A percentile compares a stretch with the other conserved stretches of the same genome.
These are phyloP conservation scores for Diorhabda elongata DNA, from an alignment of 1,140 invertebrate species.

Conservation along the genomic window DNA sequence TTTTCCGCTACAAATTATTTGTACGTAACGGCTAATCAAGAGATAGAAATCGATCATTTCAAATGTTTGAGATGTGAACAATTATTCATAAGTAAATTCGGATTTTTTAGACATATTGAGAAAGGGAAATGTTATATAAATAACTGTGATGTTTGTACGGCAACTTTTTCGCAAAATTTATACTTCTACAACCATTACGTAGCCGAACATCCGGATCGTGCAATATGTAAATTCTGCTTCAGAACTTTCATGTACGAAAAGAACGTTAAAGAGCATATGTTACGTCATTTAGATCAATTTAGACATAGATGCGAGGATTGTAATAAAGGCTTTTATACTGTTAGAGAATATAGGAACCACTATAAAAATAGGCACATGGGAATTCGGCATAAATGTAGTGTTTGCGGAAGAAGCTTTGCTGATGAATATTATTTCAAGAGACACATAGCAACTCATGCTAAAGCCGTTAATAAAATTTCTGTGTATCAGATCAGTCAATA, in stretches of 20 bases:
- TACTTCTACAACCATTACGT: conserved; percentile 41
- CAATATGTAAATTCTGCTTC: conserved; percentile 46
- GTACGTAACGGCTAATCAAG: conserved; percentile 36
- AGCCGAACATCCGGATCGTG: conserved; percentile 39
- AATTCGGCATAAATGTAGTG: conserved; percentile 50
- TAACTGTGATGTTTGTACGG: conserved; percentile 39
- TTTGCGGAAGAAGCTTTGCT: conserved; percentile 59
- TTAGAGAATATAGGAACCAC: conserved; percentile 46
- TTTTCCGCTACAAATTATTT: conserved; percentile 42
- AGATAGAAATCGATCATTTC: conserved; percentile 40
- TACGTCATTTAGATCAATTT: conserved; percentile 46
- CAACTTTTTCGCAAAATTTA: conserved; percentile 36
- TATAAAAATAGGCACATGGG: conserved; percentile 47
- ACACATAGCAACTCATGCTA: conserved; percentile 55
- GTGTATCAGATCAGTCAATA: not conserved
- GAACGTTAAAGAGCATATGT: conserved; percentile 46
- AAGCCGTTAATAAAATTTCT: conserved; percentile 8
- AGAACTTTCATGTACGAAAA: conserved; percentile 47
- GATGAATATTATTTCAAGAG: conserved; percentile 57
- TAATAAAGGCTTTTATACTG: conserved; percentile 46
- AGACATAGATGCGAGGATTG: conserved; percentile 44
- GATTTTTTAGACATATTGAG: conserved; percentile 44
- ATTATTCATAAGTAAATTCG: conserved; percentile 45
- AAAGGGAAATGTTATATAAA: conserved; percentile 46
- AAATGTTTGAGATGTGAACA: conserved; percentile 45